Evolutionary conservation across 2,797 vertebrate species (phyloP), one percentile per base, ranked within the genome.

Genomic region (Chelon labrosus): DNA sequence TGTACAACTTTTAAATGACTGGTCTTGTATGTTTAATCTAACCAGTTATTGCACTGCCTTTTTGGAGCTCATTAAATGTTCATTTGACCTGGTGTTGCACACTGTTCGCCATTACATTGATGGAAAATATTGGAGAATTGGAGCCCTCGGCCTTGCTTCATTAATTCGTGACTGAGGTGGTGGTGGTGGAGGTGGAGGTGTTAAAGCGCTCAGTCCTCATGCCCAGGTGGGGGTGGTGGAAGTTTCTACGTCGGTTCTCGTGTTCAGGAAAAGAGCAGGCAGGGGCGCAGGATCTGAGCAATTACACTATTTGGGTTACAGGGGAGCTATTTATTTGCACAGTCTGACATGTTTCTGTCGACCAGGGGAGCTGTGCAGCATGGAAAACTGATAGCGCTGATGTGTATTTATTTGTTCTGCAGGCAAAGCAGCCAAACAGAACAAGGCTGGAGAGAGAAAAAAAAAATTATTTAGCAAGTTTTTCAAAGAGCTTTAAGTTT

Each of bases 301-400:
- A 91, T 94, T 90, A 89, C 80, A 79, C 75, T 89, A 87, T 93
- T 93, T 93, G 76, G 91, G 89, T 91, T 93, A 78, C 84, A 84
- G 66, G 88, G 86, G 87, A 91, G 84, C 69, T 84, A 91, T 94
- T 92, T 92, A 93, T 92, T 93, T 93, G 84, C 70, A 54, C n/a
- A 27, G 76, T 86, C 68, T 88, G 88, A 91, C 88, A 80, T 85
- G 77, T 91, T 93, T 91, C 82, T 89, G 88, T 84, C 25, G 75
- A 88, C 73, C 64, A 2, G 77, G 78, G 85, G 70, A 83, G 82
- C 80, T 67, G 59, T 59, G 70, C 75, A 35, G 44, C 46, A 55
- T 79, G 66, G 88, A 84, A 87, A 90, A 85, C 65, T 60, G 82
- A 91, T 87, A 85, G 80, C 17, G 10, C 88, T 85, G 77, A 64